phyloP scores from a whole-genome alignment of 92 coral and sea anemone species.

The Siderastrea siderea region DNA sequence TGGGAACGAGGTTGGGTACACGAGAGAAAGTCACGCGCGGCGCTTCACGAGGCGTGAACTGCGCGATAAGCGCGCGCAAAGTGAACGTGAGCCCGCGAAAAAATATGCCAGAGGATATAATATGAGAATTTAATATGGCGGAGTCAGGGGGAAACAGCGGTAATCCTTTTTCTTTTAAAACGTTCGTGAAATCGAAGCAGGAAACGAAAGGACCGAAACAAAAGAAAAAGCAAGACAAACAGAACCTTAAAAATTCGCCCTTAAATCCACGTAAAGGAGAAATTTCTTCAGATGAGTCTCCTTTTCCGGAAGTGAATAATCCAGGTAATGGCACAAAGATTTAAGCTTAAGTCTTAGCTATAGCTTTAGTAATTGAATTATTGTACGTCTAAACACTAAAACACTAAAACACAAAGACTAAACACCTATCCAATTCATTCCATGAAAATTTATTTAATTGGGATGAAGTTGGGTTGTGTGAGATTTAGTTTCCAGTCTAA shows the following conservation, averaged over 20 bases:
- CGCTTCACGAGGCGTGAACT: too few relatives aligned
- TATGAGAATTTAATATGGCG: slow-evolving; percentile 64
- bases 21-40: too few relatives aligned
- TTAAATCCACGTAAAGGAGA: slow-evolving; percentile 37
- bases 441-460: background rate
- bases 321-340: background rate
- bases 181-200: slow-evolving; percentile 68
- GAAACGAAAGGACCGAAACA: slow-evolving; percentile 27
- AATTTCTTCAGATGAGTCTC: slow-evolving; percentile 39
- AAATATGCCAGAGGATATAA: too few relatives aligned
- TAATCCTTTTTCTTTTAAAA: slow-evolving; percentile 88
- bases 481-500: too few relatives aligned
- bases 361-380: background rate
- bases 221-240: slow-evolving; percentile 29
- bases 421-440: background rate
- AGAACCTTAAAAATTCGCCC: slow-evolving; percentile 8
- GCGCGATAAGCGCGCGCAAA: too few relatives aligned
- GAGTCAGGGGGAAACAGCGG: slow-evolving; percentile 35
- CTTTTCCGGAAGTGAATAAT: slow-evolving; percentile 70
- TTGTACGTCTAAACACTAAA: background rate
- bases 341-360: background rate
- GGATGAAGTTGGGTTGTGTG: too few relatives aligned
- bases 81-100: too few relatives aligned
- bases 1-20: too few relatives aligned
- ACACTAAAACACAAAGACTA: background rate